Evolutionary conservation across 1,140 invertebrate species (phyloP).

Genomic region (Drosophila bocki): DNA sequence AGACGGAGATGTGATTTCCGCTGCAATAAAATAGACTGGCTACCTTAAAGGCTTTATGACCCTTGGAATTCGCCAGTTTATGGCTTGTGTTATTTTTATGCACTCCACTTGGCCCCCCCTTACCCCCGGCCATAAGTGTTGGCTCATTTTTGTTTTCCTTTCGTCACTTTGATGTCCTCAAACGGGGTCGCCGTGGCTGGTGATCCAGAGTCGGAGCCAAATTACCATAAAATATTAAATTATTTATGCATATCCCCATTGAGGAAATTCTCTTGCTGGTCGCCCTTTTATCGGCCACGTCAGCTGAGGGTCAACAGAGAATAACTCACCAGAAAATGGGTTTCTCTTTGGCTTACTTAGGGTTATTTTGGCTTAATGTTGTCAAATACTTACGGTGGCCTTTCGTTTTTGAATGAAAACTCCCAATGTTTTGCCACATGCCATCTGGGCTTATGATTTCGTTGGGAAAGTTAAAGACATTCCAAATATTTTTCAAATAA

Average conservation of each 20-base stretch:
- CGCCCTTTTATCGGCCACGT: conserved; percentile 24
- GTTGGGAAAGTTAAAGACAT: neutral
- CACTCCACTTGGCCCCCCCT: conserved; percentile 38
- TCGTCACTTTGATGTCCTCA: conserved; percentile 35
- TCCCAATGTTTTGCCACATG: neutral
- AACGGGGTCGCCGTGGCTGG: conserved; percentile 14
- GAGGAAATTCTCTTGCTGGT: conserved; percentile 35
- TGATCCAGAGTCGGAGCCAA: conserved; percentile 25
- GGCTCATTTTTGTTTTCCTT: conserved; percentile 45
- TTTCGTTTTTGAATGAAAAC: neutral
- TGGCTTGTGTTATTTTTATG: conserved; percentile 69
- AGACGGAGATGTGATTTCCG: conserved; percentile 70
- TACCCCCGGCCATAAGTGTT: conserved; percentile 37
- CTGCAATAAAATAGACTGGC: conserved; percentile 77
- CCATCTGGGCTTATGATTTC: neutral
- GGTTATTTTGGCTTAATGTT: conserved; percentile 35
- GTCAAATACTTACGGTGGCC: conserved; percentile 13
- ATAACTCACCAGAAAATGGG: conserved; percentile 6
- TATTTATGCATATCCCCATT: conserved; percentile 68
- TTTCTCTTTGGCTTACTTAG: conserved; percentile 7
- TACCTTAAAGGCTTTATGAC: conserved; percentile 80
- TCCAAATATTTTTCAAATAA: neutral
- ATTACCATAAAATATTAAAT: conserved; percentile 80
- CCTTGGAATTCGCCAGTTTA: conserved; percentile 76
- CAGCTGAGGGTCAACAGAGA: conserved; percentile 20